A percentile compares a stretch with the other conserved stretches of the same genome.
phyloP scores from a whole-genome alignment of 2,888 invertebrate genomes.

The Ornithoptera priamus region DNA sequence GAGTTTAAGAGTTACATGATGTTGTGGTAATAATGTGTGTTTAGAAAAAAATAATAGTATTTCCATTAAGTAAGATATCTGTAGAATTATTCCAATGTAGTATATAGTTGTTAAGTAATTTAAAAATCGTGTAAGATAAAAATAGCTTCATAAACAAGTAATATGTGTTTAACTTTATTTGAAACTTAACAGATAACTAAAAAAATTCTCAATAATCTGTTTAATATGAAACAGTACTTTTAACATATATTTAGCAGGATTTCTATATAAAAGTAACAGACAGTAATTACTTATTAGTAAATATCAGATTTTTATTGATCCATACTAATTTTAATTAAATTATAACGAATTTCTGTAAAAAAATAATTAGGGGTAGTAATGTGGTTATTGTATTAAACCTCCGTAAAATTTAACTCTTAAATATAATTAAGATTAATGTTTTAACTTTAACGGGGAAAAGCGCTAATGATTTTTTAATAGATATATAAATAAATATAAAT shows the following conservation, averaged over 20 bases:
- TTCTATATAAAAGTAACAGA: neutral
- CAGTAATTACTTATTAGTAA: neutral
- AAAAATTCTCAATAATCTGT: no score
- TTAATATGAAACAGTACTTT: no score
- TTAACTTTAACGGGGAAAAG: constrained; percentile 70
- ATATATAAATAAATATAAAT: constrained; percentile 39
- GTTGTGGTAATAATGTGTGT: neutral
- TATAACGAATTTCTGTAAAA: neutral
- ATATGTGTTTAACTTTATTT: no score
- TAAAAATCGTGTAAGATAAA: neutral
- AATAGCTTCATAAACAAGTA: neutral
- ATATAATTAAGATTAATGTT: constrained; percentile 36
- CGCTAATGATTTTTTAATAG: constrained; percentile 70
- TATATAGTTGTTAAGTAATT: neutral
- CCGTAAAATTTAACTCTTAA: neutral
- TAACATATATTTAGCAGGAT: neutral
- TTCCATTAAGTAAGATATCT: neutral
- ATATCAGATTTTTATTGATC: neutral
- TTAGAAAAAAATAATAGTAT: neutral
- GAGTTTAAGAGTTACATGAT: neutral
- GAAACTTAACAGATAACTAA: no score
- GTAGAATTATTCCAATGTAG: neutral
- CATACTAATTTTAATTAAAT: neutral
- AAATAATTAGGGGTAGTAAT: neutral
- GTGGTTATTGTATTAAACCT: neutral